Evolutionary conservation across 2,113 vertebrate genomes (phyloP).

Genomic region (Gasterosteus nipponicus): DNA sequence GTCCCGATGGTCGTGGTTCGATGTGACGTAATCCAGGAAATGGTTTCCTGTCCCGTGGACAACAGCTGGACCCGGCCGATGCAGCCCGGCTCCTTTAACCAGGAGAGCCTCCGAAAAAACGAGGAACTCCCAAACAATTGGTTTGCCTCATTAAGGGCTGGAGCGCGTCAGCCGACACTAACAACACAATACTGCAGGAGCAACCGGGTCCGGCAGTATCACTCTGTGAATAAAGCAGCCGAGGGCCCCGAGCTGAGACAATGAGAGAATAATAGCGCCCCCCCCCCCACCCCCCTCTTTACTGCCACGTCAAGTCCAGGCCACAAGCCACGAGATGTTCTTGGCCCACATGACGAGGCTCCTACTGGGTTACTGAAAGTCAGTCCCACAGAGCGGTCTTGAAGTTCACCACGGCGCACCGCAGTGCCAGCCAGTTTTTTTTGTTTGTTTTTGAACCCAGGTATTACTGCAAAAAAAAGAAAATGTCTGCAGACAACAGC

Average conservation of each 20-base stretch:
- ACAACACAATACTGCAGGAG: slow-evolving; percentile 45
- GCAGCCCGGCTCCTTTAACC: slow-evolving; percentile 38
- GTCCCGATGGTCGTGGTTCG: slow-evolving; percentile 37
- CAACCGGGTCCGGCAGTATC: slow-evolving; percentile 26
- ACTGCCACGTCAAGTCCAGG: slow-evolving; percentile 62
- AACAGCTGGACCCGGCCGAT: slow-evolving; percentile 72
- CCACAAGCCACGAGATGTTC: slow-evolving; percentile 69
- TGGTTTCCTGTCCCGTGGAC: slow-evolving; percentile 60
- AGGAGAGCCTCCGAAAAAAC: slow-evolving; percentile 55
- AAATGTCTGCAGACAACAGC: slow-evolving; percentile 1
- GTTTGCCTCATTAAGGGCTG: slow-evolving; percentile 59
- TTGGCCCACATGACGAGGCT: slow-evolving; percentile 48
- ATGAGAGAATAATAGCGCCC: slow-evolving; percentile 3
- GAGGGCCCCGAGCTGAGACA: slow-evolving; percentile 21
- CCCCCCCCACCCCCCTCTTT: background rate
- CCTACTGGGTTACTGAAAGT: slow-evolving; percentile 54
- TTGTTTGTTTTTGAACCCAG: slow-evolving; percentile 12
- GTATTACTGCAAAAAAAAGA: slow-evolving; percentile 38
- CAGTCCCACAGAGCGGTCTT: slow-evolving; percentile 46
- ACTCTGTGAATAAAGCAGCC: slow-evolving; percentile 17
- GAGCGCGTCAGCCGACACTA: slow-evolving; percentile 36
- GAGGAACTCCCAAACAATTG: slow-evolving; percentile 75
- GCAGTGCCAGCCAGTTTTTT: too few species aligned
- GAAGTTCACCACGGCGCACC: slow-evolving; percentile 30
- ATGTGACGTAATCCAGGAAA: slow-evolving; percentile 70